Evolutionary conservation across 2,113 vertebrate genomes (phyloP), one percentile per base, ranked within the genome.

Genomic region (Etheostoma cragini): DNA sequence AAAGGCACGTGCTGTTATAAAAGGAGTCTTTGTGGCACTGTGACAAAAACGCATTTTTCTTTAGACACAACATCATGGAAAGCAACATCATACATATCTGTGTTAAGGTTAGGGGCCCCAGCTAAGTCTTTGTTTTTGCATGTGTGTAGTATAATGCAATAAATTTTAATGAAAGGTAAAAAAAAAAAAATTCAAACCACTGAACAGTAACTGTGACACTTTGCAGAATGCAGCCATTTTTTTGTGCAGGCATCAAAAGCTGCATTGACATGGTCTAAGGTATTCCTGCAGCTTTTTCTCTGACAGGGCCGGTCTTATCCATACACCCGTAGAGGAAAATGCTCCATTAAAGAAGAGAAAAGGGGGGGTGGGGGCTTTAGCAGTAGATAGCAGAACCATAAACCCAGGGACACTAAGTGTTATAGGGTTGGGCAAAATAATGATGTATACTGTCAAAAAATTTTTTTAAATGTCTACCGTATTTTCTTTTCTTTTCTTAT

Each of bases 1-100:
- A 75, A 62, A 82, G 45, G 16, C 69, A 47, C 77, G 35, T 35
- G 67, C 58, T 54, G 67, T 72, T 70, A 77, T 49, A 16, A 46
- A n/a, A 88, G 78, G 22, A 64, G 60, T 42, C 38, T 42, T 42
- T 42, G 2, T 54, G 22, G 33, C 30, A 35, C 6, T 30, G n/a
- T 50, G 35, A 57, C 33, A 61, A 45, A 71, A 63, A 45, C 5
- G 3, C 13, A 7, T 5, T 60, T 58, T 60, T 26, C 12, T 24
- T 42, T 7, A 42, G 42, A 42, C 8, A 53, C 53, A 47, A 38
- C 16, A 64, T 15, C n/a, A 45, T 14, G 47, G 46, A 69, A 73
- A n/a, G 47, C 26, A 54, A 16, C 6, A 54, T 50, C 54, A 66
- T 26, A 26, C 26, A 76, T 8, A 35, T 38, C 19, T 45, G 4